Conservation (phyloP, 2,797 vertebrate species). For the Geotrypetes seraphini region DNA sequence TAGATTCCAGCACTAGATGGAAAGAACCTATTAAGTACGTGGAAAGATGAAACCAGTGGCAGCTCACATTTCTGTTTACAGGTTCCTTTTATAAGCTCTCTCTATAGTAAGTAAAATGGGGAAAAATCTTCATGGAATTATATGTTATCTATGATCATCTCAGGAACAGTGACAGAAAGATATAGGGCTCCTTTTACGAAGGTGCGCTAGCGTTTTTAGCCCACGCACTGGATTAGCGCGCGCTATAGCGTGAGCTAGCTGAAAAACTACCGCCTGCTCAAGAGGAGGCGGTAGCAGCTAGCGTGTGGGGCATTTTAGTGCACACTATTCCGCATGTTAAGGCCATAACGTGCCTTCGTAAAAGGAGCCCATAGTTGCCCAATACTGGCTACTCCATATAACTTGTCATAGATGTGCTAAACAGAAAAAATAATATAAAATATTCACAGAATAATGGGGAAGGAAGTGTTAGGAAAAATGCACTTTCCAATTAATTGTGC, state of each 20-base stretch:
- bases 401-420: slow-evolving; percentile 33
- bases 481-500: slow-evolving; percentile 54
- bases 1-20: too few species aligned
- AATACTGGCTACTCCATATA: slow-evolving; percentile 29
- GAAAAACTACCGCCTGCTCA: too few species aligned
- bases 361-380: slow-evolving; percentile 34
- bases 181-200: too few species aligned
- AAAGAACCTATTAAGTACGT: too few species aligned
- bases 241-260: too few species aligned
- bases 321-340: too few species aligned
- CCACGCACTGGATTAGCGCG: too few species aligned
- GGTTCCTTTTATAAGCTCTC: slow-evolving; percentile 43
- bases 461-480: slow-evolving; percentile 48
- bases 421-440: slow-evolving; percentile 29
- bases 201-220: too few species aligned
- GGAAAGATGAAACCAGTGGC: slow-evolving; percentile 36
- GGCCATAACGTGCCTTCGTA: too few species aligned
- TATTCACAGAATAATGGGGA: slow-evolving; percentile 19
- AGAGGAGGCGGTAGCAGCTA: too few species aligned
- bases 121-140: slow-evolving; percentile 34
- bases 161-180: slow-evolving; percentile 28
- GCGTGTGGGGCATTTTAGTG: too few species aligned
- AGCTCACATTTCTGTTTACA: slow-evolving; percentile 24
- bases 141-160: slow-evolving; percentile 22
- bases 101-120: too few species aligned